Base-by-base conservation (phyloP, 2,888 invertebrate genomes). In the Drosophila limbata region DNA sequence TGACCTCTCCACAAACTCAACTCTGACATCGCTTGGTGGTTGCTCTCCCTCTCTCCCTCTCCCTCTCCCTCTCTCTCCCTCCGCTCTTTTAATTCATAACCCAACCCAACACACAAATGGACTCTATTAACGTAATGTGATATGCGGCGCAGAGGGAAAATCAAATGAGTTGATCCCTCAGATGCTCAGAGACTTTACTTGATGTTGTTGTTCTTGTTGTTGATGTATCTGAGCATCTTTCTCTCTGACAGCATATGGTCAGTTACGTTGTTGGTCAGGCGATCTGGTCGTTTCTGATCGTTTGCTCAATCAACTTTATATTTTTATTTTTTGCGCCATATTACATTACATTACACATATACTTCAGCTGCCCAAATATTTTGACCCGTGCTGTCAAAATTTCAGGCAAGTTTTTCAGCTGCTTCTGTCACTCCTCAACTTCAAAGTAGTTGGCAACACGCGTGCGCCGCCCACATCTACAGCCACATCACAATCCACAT, bases 311-410 rank as follows among this genome's bases (percentile, higher is more conserved):
- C 59, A 42, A 56, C 56, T 56, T n/a, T n/a, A 52, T 39, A 52
- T n/a, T 25, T 45, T 45, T 5, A 25, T 56, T 17, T 44, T 28
- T 28, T 2, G 28, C 28, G 25, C 25, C 45, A 45, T 45, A 56
- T 56, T 56, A 17, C 56, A 56, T 56, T 56, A 56, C 37, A n/a
- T n/a, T n/a, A n/a, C n/a, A n/a, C n/a, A 56, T 19, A 25, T 25
- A n/a, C 5, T 19, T 42, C 79, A 84, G 84, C 84, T 84, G 84
- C 78, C 81, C 76, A 84, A 84, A 84, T 86, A 84, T 86, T 84
- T 65, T 71, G 77, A 31, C 73, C 55, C 60, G 52, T 56, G 67
- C 69, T 76, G 83, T 74, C 82, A 75, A 33, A 59, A 33, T 47
- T 59, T 47, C 31, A 15, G 25, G 5, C 17, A 66, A 50, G 31